Evolutionary conservation across 2,113 vertebrate species (phyloP).

Genomic region (Aleadryas rufinucha): DNA sequence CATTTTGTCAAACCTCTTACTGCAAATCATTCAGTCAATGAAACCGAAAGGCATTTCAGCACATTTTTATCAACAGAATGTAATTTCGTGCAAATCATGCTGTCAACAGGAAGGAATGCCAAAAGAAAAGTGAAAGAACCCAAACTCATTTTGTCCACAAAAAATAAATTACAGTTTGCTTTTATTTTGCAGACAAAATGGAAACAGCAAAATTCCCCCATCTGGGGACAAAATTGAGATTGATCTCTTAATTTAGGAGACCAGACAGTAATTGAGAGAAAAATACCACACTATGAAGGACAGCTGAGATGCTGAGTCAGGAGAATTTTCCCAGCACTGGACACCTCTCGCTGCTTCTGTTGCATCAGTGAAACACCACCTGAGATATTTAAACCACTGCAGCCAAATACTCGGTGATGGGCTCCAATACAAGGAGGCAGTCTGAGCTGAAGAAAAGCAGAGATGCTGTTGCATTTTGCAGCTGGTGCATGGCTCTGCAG

Average conservation of each 20-base stretch:
- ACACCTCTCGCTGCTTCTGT: not conserved
- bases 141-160: not conserved
- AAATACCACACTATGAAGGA: not conserved
- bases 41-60: constrained; percentile 35
- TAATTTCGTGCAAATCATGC: constrained; percentile 43
- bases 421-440: not conserved
- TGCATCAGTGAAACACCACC: not conserved
- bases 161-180: not conserved
- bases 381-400: not conserved
- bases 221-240: not conserved
- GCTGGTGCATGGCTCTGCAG: not conserved
- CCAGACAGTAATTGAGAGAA: not conserved
- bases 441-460: not conserved
- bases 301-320: not conserved
- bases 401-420: not conserved
- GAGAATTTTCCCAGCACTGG: not conserved
- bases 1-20: constrained; percentile 51
- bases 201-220: not conserved
- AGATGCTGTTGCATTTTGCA: not conserved
- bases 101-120: constrained; percentile 14
- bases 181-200: not conserved
- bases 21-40: constrained; percentile 56
- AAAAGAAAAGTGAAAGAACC: constrained; percentile 7
- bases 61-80: constrained; percentile 52
- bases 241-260: constrained; percentile 5